Conservation (phyloP, 2,797 vertebrate species). For the Tragopan temminckii region DNA sequence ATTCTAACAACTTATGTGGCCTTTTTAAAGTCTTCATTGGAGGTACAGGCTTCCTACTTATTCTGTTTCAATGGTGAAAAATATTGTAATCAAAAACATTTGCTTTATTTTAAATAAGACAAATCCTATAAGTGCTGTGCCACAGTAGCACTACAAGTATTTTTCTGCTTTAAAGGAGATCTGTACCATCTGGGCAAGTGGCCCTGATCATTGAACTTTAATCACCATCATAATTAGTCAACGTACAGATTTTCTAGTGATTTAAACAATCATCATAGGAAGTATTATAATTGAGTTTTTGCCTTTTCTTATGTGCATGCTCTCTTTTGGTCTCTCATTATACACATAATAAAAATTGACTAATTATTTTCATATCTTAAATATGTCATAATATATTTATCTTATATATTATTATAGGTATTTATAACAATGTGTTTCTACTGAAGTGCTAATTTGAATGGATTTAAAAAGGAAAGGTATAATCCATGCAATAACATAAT, state of each 20-base stretch:
- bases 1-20: conserved; percentile 80
- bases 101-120: background rate
- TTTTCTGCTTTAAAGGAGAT: background rate
- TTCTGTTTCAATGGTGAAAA: background rate
- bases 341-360: background rate
- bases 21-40: conserved; percentile 83
- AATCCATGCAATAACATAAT: background rate
- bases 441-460: background rate
- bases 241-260: background rate
- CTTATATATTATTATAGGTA: background rate
- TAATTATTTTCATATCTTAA: background rate
- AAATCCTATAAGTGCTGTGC: background rate
- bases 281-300: background rate
- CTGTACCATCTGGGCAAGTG: background rate
- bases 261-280: background rate
- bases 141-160: background rate
- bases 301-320: background rate
- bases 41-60: conserved; percentile 80
- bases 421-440: background rate
- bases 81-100: background rate
- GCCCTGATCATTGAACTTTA: background rate
- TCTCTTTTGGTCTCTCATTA: background rate
- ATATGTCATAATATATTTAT: background rate
- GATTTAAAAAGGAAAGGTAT: background rate
- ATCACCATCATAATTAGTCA: background rate